Evolutionary conservation across 2,113 vertebrate genomes (phyloP).

Genomic region (Chaetorhynchus papuensis): DNA sequence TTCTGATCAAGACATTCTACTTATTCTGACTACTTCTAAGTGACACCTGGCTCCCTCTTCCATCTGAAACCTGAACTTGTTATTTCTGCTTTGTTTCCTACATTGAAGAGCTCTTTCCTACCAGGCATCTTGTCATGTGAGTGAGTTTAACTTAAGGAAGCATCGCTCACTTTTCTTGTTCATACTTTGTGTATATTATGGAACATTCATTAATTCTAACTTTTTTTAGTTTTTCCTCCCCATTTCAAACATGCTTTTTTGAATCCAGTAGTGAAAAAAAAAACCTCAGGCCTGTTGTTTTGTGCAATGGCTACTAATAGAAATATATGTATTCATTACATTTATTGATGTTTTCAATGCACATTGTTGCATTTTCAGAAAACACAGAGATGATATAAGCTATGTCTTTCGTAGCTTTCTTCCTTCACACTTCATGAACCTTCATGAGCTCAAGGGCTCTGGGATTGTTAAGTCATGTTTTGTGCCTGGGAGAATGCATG

Average conservation of each 20-base stretch:
- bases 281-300: background rate
- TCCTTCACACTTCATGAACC: background rate
- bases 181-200: background rate
- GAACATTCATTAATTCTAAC: background rate
- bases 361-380: background rate
- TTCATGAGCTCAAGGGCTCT: background rate
- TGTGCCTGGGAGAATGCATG: background rate
- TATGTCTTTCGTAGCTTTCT: background rate
- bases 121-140: background rate
- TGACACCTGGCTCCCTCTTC: background rate
- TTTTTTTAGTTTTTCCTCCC: background rate
- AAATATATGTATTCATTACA: background rate
- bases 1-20: background rate
- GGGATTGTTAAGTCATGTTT: background rate
- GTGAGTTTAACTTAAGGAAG: background rate
- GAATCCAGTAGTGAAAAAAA: background rate
- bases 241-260: background rate
- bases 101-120: background rate
- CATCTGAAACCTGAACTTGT: background rate
- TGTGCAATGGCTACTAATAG: background rate
- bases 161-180: fast-evolving
- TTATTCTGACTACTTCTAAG: background rate
- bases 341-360: background rate
- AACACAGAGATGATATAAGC: background rate
- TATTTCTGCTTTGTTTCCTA: background rate